phyloP scores from a whole-genome alignment of 2,797 vertebrate genomes.

The Aplochiton taeniatus region DNA sequence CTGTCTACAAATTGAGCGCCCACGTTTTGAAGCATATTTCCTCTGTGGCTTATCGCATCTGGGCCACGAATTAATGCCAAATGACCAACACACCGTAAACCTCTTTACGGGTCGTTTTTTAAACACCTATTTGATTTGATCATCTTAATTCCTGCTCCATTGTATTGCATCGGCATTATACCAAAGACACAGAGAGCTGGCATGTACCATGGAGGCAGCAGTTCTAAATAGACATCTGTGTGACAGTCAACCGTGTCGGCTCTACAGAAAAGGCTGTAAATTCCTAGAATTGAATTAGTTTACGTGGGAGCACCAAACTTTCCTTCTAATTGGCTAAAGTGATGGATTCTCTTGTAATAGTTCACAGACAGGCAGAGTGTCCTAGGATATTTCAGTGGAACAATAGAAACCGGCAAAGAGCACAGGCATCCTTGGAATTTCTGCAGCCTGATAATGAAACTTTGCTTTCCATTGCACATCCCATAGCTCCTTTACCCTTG shows the following conservation, averaged over 20 bases:
- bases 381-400: constrained; percentile 42
- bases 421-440: constrained; percentile 39
- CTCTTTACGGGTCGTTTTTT: constrained; percentile 30
- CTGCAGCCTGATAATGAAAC: constrained; percentile 65
- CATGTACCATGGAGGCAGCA: constrained; percentile 30
- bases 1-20: constrained; percentile 50
- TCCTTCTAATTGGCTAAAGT: constrained; percentile 27
- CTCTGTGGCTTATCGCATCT: constrained; percentile 46
- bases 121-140: constrained; percentile 55
- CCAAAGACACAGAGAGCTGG: constrained; percentile 19
- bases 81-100: constrained; percentile 43
- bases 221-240: constrained; percentile 24
- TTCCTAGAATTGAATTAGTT: constrained; percentile 43
- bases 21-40: constrained; percentile 52
- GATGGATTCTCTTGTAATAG: constrained; percentile 27
- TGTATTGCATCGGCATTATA: constrained; percentile 50
- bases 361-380: constrained; percentile 16
- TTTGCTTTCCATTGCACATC: constrained; percentile 70
- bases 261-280: constrained; percentile 22
- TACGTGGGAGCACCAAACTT: constrained; percentile 35
- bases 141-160: constrained; percentile 18
- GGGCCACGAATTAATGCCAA: constrained; percentile 31
- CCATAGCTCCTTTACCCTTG: constrained; percentile 55
- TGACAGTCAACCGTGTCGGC: constrained; percentile 18
- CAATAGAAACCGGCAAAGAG: constrained; percentile 34